Evolutionary conservation across 2,888 invertebrate genomes (phyloP).

Genomic region (Catocala fraxini): DNA sequence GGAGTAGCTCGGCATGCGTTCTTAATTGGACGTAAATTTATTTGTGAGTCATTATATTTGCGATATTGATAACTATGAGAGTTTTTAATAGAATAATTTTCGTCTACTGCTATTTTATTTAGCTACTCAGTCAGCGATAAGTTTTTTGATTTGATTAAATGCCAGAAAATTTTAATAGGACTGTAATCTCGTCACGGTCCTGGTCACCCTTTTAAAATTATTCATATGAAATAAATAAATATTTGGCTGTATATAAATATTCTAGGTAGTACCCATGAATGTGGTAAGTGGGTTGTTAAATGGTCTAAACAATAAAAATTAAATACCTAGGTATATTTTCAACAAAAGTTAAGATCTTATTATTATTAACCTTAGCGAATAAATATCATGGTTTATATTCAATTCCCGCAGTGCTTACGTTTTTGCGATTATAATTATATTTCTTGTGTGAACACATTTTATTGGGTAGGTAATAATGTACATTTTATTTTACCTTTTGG

Average conservation of each 20-base stretch:
- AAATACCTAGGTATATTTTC: constrained; percentile 4
- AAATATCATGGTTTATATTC: constrained; percentile 15
- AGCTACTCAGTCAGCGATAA: not conserved
- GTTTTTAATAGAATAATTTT: constrained; percentile 22
- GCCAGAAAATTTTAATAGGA: constrained; percentile 29
- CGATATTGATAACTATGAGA: constrained; percentile 26
- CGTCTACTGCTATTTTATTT: constrained; percentile 12
- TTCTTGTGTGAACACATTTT: constrained; percentile 10
- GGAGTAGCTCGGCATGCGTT: constrained; percentile 46
- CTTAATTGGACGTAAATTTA: constrained; percentile 53
- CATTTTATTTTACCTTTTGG: constrained; percentile 2
- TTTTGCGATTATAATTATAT: constrained; percentile 2
- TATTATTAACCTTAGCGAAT: constrained; percentile 10
- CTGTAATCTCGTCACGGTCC: constrained; percentile 8
- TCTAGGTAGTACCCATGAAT: not conserved
- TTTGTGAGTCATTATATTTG: constrained; percentile 38
- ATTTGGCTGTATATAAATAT: not conserved
- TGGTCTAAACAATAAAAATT: constrained; percentile 4
- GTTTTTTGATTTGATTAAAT: constrained; percentile 37
- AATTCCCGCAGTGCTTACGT: constrained; percentile 4
- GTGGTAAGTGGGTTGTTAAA: not conserved
- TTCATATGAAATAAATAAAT: constrained; percentile 1
- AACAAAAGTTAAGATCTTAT: constrained; percentile 5
- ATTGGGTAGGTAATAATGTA: constrained; percentile 1
- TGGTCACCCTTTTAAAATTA: not conserved